Evolutionary conservation across 1,140 invertebrate genomes (phyloP).

Genomic region (Penaeus indicus): DNA sequence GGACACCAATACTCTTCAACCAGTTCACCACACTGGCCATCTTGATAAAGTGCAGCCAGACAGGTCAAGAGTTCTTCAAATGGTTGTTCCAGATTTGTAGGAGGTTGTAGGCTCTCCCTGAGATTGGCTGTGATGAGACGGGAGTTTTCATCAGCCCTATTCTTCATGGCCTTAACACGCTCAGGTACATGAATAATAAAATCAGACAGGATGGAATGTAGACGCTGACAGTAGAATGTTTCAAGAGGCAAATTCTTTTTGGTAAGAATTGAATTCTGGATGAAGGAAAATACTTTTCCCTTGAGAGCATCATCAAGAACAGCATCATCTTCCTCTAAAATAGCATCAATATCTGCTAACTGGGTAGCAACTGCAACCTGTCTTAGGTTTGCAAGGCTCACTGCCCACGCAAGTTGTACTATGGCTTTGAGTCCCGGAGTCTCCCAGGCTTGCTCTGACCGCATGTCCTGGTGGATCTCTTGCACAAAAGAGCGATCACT

Average conservation of each 20-base stretch:
- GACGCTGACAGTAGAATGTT: slow-evolving; percentile 84
- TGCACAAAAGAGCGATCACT: slow-evolving; percentile 63
- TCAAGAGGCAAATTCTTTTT: slow-evolving; percentile 68
- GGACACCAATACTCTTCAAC: slow-evolving; percentile 88
- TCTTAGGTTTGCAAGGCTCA: slow-evolving; percentile 85
- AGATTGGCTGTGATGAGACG: slow-evolving; percentile 70
- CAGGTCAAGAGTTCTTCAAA: slow-evolving; percentile 87
- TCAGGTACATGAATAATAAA: slow-evolving; percentile 94
- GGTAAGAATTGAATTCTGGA: slow-evolving; percentile 65
- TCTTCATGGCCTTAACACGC: slow-evolving; percentile 87
- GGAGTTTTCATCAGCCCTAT: slow-evolving; percentile 89
- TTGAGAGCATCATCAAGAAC: slow-evolving; percentile 83
- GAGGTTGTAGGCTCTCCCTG: slow-evolving; percentile 84
- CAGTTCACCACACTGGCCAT: slow-evolving; percentile 80
- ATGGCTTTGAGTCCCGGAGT: slow-evolving; percentile 79
- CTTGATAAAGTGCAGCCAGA: slow-evolving; percentile 84
- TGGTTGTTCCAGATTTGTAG: slow-evolving; percentile 80
- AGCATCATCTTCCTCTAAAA: slow-evolving; percentile 81
- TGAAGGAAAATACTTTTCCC: slow-evolving; percentile 69
- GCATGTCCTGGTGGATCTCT: slow-evolving; percentile 64
- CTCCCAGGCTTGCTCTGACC: slow-evolving; percentile 67
- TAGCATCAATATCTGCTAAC: slow-evolving; percentile 56
- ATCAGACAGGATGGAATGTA: slow-evolving; percentile 90
- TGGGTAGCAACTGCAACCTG: slow-evolving; percentile 70
- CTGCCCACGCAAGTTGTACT: slow-evolving; percentile 83